Evolutionary conservation across 2,797 vertebrate species (phyloP).

Genomic region (Argya squamiceps): DNA sequence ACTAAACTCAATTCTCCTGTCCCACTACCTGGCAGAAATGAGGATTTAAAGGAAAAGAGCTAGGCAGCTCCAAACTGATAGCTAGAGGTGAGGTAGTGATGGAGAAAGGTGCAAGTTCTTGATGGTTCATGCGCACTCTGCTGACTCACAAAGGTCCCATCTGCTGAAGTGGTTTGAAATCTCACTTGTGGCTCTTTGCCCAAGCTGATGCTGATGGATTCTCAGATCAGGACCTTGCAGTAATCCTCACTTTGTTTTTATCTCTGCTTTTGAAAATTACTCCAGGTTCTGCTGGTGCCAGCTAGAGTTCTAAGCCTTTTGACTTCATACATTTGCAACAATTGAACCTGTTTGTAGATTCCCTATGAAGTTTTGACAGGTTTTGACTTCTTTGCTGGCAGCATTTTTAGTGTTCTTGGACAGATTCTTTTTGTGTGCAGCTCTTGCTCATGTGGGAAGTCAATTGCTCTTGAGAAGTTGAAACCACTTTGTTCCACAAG

Average conservation of each 20-base stretch:
- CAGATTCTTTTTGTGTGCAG: neutral
- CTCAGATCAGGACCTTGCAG: neutral
- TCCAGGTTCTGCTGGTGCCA: neutral
- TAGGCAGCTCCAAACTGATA: conserved; percentile 38
- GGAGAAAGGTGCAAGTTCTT: neutral
- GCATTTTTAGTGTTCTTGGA: neutral
- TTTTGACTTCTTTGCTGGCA: neutral
- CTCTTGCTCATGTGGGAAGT: neutral
- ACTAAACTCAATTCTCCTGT: neutral
- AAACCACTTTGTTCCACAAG: neutral
- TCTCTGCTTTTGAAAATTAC: neutral
- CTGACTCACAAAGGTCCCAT: neutral
- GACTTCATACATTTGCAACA: neutral
- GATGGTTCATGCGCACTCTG: neutral
- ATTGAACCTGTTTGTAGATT: neutral
- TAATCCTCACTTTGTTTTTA: neutral
- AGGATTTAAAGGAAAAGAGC: conserved; percentile 30
- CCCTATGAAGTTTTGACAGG: neutral
- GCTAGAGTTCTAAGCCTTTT: neutral
- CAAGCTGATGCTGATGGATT: neutral
- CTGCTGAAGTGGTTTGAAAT: neutral
- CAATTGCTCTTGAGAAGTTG: neutral
- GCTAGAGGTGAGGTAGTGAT: conserved; percentile 41
- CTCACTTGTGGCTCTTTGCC: neutral
- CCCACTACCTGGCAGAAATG: conserved; percentile 5